These are phyloP conservation scores for Papilio demoleus DNA, from an alignment of 2,888 invertebrate species.

Conservation along the genomic window DNA sequence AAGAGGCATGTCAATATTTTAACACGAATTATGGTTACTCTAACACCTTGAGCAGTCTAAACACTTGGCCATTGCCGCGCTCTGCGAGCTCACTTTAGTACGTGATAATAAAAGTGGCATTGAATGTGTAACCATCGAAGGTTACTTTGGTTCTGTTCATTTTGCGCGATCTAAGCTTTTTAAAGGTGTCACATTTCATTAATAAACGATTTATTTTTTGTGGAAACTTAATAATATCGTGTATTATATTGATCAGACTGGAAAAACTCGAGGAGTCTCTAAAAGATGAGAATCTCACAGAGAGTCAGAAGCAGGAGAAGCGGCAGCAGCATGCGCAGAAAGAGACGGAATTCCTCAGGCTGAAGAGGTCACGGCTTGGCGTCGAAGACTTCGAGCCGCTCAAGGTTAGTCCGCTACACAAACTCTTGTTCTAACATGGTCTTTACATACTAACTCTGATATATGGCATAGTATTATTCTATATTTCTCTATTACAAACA, in stretches of 20 bases:
- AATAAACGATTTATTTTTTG: neutral
- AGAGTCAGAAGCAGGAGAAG: slow-evolving; percentile 97
- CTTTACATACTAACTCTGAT: too few relatives aligned
- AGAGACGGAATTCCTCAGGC: slow-evolving; percentile 98
- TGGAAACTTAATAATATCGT: neutral
- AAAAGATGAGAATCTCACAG: slow-evolving; percentile 96
- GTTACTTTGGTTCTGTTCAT: neutral
- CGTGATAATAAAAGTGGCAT: neutral
- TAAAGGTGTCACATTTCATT: neutral
- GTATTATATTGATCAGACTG: slow-evolving; percentile 78
- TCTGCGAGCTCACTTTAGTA: neutral
- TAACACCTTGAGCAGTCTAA: too few relatives aligned
- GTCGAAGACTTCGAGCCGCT: slow-evolving; percentile 99
- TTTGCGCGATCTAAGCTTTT: neutral
- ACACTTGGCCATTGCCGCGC: too few relatives aligned
- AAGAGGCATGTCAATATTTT: too few relatives aligned
- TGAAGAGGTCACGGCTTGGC: slow-evolving; percentile 97
- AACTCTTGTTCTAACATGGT: neutral
- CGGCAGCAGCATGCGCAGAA: slow-evolving; percentile 98
- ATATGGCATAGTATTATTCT: too few relatives aligned
- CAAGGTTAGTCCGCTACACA: slow-evolving; percentile 85
- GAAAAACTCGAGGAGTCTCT: slow-evolving; percentile 98
- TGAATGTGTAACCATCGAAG: neutral
- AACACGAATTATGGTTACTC: too few relatives aligned
- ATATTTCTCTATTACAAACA: too few relatives aligned